Conservation (phyloP, 2,797 vertebrate genomes). For the Pogonophryne albipinna region DNA sequence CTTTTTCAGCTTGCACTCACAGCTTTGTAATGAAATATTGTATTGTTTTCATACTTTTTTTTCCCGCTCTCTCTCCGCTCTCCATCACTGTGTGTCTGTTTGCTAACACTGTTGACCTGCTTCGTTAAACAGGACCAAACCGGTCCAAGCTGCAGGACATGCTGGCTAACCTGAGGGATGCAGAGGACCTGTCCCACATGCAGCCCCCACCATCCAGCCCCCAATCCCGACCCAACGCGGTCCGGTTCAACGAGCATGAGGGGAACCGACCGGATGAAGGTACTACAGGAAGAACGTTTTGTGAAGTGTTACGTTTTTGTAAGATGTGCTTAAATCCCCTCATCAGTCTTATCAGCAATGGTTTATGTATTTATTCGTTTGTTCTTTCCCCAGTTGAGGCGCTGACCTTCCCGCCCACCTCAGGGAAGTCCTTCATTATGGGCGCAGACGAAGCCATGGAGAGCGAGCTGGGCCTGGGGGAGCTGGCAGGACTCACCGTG, state of each 20-base stretch:
- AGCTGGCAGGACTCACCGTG: slow-evolving; percentile 97
- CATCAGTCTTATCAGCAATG: background rate
- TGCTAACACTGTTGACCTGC: slow-evolving; percentile 38
- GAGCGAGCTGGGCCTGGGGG: slow-evolving; percentile 94
- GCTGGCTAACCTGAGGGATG: slow-evolving; percentile 98
- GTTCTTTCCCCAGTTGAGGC: slow-evolving; percentile 88
- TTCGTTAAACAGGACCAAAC: slow-evolving; percentile 91
- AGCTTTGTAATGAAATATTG: slow-evolving; percentile 1
- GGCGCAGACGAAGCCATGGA: slow-evolving; percentile 95
- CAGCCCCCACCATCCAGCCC: slow-evolving; percentile 93
- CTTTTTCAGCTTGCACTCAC: slow-evolving; percentile 43
- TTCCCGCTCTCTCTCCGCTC: background rate
- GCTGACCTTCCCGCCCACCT: slow-evolving; percentile 95
- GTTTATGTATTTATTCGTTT: slow-evolving; percentile 8
- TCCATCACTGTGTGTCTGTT: background rate
- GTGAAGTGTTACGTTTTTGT: background rate
- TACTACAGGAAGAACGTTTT: slow-evolving; percentile 46
- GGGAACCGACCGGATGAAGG: slow-evolving; percentile 94
- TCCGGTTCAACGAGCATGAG: slow-evolving; percentile 93
- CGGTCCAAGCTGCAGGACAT: slow-evolving; percentile 99
- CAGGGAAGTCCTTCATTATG: slow-evolving; percentile 98
- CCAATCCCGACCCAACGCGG: slow-evolving; percentile 90
- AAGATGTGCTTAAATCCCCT: background rate
- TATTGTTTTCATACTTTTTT: slow-evolving; percentile 3
- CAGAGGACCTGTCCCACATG: slow-evolving; percentile 95